A percentile compares a stretch with the other conserved stretches of the same genome.
These are phyloP conservation scores for Lutraria rhynchaena DNA, from an alignment of 1,140 invertebrate species.

Conservation along the genomic window DNA sequence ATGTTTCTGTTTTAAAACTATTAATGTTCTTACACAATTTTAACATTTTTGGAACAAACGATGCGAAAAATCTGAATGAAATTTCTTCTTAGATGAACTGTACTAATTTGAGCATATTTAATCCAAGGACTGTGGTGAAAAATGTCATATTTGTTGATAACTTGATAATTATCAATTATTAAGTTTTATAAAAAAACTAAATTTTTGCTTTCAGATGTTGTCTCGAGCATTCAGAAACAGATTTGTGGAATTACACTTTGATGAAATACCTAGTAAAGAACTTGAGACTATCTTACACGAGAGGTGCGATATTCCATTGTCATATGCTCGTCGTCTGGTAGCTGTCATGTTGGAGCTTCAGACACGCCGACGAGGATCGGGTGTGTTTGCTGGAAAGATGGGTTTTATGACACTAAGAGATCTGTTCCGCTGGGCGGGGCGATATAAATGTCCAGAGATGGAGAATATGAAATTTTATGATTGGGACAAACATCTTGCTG, in stretches of 20 bases:
- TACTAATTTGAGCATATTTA: too few relatives aligned
- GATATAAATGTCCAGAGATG: conserved; percentile 86
- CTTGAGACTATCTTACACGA: conserved; percentile 94
- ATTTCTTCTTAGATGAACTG: too few relatives aligned
- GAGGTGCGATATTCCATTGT: conserved; percentile 92
- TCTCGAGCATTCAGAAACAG: conserved; percentile 98
- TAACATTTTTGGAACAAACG: too few relatives aligned
- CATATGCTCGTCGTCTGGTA: conserved; percentile 96
- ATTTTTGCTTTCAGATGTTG: conserved; percentile 84
- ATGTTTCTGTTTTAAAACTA: too few relatives aligned
- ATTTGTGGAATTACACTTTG: conserved; percentile 98
- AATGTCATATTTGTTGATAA: too few relatives aligned
- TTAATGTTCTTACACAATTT: too few relatives aligned
- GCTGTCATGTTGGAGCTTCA: conserved; percentile 94
- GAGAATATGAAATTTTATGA: conserved; percentile 86
- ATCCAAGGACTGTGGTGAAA: too few relatives aligned
- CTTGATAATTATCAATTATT: too few relatives aligned
- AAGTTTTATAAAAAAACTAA: too few relatives aligned
- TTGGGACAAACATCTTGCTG: conserved; percentile 98
- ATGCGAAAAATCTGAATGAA: too few relatives aligned
- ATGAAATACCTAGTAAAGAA: conserved; percentile 95
- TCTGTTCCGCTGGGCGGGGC: conserved; percentile 98
- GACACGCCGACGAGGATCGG: conserved; percentile 90
- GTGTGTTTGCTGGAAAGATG: conserved; percentile 96
- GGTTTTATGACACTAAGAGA: conserved; percentile 98